Evolutionary conservation across 2,113 vertebrate species (phyloP), one percentile per base, ranked within the genome.

Genomic region (Progne subis): DNA sequence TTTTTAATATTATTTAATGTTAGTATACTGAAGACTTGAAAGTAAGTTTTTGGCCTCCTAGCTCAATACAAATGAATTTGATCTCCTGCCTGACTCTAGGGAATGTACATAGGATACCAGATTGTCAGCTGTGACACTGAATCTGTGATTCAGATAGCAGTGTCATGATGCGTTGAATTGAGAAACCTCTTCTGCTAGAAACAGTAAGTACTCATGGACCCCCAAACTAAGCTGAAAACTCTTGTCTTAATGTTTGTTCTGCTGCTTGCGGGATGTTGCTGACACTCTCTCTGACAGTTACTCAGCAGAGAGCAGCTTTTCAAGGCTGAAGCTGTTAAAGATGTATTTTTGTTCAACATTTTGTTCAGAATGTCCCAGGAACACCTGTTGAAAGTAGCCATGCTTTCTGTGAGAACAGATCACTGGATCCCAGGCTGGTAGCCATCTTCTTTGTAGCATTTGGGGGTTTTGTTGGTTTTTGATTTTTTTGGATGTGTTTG

Each of bases 301-400:
- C 72, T 92, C 85, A 86, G 92, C 92, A 93, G 81, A 94, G 77
- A 95, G 57, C 78, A 95, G 91, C 44, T 96, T 97, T 94, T 88
- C 80, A 63, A 87, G 82, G 78, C 70, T 95, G 82, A 77, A 96
- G 49, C 90, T 87, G 59, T 86, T 95, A 16, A 92, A 94, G 67
- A 92, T 76, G 14, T 86, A 89, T 92, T 95, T 97, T 88, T 94
- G 77, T 64, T 94, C 63, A 78, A 25, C 69, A 7, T 84, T 95
- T 94, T 95, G 80, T 89, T 94, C 84, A 83, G 76, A 89, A 83
- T 82, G 94, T 94, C 96, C 93, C 91, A 95, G 84, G 82, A 97
- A 41, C 86, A 95, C 74, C 85, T 97, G 84, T 69, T 75, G 47
- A 77, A 89, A 94, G 59, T 80, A 88, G 82, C 88, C 53, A 0